Conservation (phyloP, 2,888 invertebrate species). For the Drosophila prostipennis region DNA sequence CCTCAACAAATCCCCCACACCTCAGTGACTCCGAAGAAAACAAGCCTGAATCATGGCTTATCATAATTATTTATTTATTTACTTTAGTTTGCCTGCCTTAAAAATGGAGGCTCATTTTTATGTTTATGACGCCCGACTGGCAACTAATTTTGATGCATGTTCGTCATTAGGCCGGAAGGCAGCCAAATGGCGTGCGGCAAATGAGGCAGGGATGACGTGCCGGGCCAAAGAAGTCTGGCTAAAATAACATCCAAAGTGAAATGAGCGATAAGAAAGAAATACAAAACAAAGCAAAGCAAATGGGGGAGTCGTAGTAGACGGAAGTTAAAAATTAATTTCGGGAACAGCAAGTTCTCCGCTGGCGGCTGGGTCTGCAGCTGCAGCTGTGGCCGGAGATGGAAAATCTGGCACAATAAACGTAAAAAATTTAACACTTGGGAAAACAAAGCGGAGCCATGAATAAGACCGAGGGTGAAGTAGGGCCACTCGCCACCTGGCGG, state of each 20-base stretch:
- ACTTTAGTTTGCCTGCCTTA: constrained; percentile 48
- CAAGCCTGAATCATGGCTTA: constrained; percentile 54
- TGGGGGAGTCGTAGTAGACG: constrained; percentile 53
- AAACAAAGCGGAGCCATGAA: constrained; percentile 59
- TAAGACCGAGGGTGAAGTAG: constrained; percentile 65
- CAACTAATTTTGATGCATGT: constrained; percentile 70
- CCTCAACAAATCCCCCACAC: constrained; percentile 5
- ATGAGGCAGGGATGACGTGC: constrained; percentile 51
- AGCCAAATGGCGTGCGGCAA: constrained; percentile 51
- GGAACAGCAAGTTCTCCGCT: constrained; percentile 53
- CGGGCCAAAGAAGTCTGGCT: constrained; percentile 1
- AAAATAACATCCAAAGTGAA: constrained; percentile 21
- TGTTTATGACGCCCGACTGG: constrained; percentile 40
- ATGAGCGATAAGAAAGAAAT: constrained; percentile 32
- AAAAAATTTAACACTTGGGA: constrained; percentile 62
- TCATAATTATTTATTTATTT: constrained; percentile 74
- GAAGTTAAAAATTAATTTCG: constrained; percentile 79
- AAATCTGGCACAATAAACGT: constrained; percentile 75
- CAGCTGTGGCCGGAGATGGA: constrained; percentile 43
- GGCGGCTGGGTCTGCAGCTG: constrained; percentile 54
- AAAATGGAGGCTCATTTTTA: constrained; percentile 50
- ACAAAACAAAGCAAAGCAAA: constrained; percentile 34
- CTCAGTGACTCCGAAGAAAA: constrained; percentile 2
- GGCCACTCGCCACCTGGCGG: constrained; percentile 16
- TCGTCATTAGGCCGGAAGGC: constrained; percentile 62